Conservation (phyloP, 2,797 vertebrate genomes). For the Sebastes ruberrimus region DNA sequence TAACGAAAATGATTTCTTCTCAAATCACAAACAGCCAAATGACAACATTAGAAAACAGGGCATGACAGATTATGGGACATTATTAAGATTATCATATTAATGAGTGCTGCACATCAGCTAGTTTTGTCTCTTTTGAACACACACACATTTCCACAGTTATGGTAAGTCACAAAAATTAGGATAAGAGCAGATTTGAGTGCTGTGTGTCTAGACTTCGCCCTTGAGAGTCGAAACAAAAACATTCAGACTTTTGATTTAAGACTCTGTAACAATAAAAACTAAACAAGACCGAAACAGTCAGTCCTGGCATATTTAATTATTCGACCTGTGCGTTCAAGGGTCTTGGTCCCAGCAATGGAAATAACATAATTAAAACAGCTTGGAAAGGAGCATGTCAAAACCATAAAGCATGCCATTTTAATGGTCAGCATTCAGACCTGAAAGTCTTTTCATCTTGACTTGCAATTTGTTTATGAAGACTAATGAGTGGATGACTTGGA, state of each 20-base stretch:
- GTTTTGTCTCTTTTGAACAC: neutral
- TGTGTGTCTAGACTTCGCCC: neutral
- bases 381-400: constrained; percentile 6
- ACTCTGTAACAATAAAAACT: neutral
- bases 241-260: neutral
- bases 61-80: neutral
- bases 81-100: constrained; percentile 5
- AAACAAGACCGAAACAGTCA: neutral
- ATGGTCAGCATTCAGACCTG: constrained; percentile 10
- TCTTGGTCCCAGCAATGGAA: neutral
- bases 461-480: neutral
- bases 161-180: neutral
- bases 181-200: neutral
- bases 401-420: constrained; percentile 2
- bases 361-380: neutral
- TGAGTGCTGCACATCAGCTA: neutral
- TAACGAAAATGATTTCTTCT: neutral
- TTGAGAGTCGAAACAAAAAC: neutral
- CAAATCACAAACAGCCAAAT: constrained; percentile 8
- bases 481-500: neutral
- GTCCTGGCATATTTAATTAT: neutral
- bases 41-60: neutral
- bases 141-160: neutral
- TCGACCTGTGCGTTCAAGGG: neutral
- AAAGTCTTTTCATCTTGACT: constrained; percentile 3